Evolutionary conservation across 2,797 vertebrate species (phyloP), one percentile per base, ranked within the genome.

Genomic region (Gobionotothen gibberifrons): DNA sequence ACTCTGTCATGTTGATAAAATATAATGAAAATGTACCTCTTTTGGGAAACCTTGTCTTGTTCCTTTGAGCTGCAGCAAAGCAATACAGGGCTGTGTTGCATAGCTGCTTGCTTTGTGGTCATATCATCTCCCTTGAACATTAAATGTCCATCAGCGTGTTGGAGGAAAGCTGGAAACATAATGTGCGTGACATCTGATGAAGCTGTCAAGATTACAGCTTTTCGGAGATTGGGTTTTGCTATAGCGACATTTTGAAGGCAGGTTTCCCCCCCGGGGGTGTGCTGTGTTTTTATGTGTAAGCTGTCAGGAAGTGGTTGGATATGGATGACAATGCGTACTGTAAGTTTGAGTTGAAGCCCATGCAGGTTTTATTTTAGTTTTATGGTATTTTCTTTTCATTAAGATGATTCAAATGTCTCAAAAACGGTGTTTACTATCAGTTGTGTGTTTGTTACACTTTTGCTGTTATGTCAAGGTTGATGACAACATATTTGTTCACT

Each of bases 91-190:
- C 69, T 82, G 73, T 85, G 76, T 70, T 85, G 55, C 61, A 52
- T 52, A 43, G 76, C 71, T 72, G 47, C 79, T 79, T 82, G 78
- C 63, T 85, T 84, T 73, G 70, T 58, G 48, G 67, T 76, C 81
- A 56, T 57, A 83, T 76, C 63, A 43, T 78, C 74, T 87, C 83
- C 82, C 78, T 69, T 79, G 78, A 81, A 82, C 84, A 85, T 86
- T 84, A 86, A 78, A 82, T 82, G 70, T 83, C 82, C 72, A 70
- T 83, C 74, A 80, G 56, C 16, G 69, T 85, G 72, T 65, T 53
- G 43, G n/a, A 72, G 69, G 55, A 55, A 77, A 79, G 72, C 43
- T 74, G 68, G 63, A 67, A 84, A 69, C 59, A 39, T 69, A 74
- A 83, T 71, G 68, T 74, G 48, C 17, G 26, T 69, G 58, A 60